Conservation (phyloP, 2,113 vertebrate species). For the Polypterus senegalus region DNA sequence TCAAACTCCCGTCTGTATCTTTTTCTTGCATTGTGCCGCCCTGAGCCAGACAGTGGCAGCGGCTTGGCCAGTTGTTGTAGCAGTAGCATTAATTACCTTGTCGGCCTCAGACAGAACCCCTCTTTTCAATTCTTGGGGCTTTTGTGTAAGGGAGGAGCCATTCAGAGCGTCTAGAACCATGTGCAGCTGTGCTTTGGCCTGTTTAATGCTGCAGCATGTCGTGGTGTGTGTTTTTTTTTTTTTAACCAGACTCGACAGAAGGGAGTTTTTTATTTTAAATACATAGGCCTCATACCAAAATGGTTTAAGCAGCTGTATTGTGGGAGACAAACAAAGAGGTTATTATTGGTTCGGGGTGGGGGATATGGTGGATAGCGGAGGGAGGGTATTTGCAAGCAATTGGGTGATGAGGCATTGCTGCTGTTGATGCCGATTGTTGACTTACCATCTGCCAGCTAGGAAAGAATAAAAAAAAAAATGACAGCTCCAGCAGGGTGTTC, state of each 20-base stretch:
- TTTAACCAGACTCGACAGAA: constrained; percentile 68
- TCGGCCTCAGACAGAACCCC: constrained; percentile 67
- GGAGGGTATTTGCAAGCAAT: constrained; percentile 48
- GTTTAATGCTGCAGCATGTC: constrained; percentile 64
- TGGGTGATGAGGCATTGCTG: constrained; percentile 39
- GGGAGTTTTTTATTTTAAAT: constrained; percentile 48
- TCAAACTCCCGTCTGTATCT: not conserved
- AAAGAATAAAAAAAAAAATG: constrained; percentile 58
- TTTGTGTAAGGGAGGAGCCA: constrained; percentile 68
- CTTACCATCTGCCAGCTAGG: constrained; percentile 93
- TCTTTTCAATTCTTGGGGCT: constrained; percentile 66
- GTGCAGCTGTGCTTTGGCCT: constrained; percentile 74
- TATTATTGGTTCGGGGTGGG: constrained; percentile 73
- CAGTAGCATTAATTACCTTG: constrained; percentile 72
- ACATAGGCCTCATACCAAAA: constrained; percentile 70
- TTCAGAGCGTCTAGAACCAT: constrained; percentile 63
- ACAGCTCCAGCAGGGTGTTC: constrained; percentile 70
- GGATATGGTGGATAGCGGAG: constrained; percentile 35
- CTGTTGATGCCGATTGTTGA: constrained; percentile 86
- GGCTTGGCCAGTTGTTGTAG: constrained; percentile 64
- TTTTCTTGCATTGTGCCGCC: not conserved
- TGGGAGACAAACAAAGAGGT: constrained; percentile 78
- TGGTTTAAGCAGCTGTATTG: constrained; percentile 82
- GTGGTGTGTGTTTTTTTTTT: constrained; percentile 13
- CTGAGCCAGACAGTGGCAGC: constrained; percentile 62